A percentile compares a stretch with the other conserved stretches of the same genome.
These are phyloP conservation scores for Cromileptes altivelis DNA, from an alignment of 2,113 vertebrate species.

Conservation along the genomic window DNA sequence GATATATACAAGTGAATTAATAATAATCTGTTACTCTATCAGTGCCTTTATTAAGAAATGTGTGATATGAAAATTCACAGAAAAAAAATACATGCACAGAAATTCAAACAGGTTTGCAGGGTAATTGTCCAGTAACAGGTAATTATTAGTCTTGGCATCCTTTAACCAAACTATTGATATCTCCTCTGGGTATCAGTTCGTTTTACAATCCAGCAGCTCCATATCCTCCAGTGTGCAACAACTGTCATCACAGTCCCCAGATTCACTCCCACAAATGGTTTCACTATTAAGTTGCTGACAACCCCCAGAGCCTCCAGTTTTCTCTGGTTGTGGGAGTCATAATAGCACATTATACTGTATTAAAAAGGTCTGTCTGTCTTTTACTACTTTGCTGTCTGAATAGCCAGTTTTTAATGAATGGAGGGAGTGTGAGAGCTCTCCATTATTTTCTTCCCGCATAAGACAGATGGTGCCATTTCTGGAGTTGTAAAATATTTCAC, in stretches of 20 bases:
- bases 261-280: neutral
- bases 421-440: neutral
- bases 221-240: neutral
- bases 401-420: neutral
- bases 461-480: slow-evolving; percentile 3
- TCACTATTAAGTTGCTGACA: neutral
- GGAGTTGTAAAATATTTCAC: neutral
- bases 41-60: neutral
- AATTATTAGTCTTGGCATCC: neutral
- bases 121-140: neutral
- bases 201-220: neutral
- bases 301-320: neutral
- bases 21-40: neutral
- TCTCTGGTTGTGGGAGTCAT: neutral
- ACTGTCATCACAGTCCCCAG: neutral
- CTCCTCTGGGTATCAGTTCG: neutral
- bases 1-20: neutral
- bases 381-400: neutral
- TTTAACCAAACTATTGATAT: neutral
- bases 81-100: slow-evolving; percentile 2
- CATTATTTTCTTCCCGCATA: neutral
- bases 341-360: neutral
- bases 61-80: neutral
- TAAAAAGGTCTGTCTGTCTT: neutral
- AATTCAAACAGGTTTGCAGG: neutral